Evolutionary conservation across 2,113 vertebrate species (phyloP), one percentile per base, ranked within the genome.

Genomic region (Ovis canadensis): DNA sequence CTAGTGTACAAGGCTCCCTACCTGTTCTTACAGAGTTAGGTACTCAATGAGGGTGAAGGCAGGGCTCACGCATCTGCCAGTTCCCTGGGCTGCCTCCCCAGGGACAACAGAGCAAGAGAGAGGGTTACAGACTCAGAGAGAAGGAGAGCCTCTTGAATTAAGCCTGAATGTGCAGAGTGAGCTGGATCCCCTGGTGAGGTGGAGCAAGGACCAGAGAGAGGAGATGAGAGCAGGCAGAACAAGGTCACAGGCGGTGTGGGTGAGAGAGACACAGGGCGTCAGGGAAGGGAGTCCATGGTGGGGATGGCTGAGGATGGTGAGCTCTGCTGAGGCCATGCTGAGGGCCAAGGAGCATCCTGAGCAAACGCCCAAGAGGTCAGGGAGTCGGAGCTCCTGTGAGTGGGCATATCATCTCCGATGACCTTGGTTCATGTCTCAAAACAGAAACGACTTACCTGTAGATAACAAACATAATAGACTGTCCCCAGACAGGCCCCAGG

Each of bases 271-370:
- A 9, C 59, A 17, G n/a, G 59, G 67, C 1, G 0, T 4, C 7
- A 3, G 9, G 27, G 40, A 48, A 25, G 7, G 82, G 57, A 45
- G 7, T 33, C 31, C 6, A 0, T 50, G 36, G 1, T 5, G 6
- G 6, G 29, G n/a, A 16, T 3, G 50, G 33, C 45, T 14, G 16
- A 43, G 19, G 6, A 31, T 8, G 36, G 3, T 3, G 7, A 55
- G 13, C 45, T 14, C 12, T 7, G 6, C 3, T 10, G 50, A 17
- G 55, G 21, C 17, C 17, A 31, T 4, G 19, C 43, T 2, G 23
- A 43, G 31, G 62, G 13, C 6, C 33, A 16, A 3, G 7, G 27
- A 14, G 3, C 17, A 1, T n/a, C 6, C 0, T 17, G 6, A n/a
- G n/a, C 43, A 29, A 52, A 59, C 6, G 31, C 13, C 23, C 12